These are phyloP conservation scores for Anisognathus igniventris DNA, from an alignment of 2,797 vertebrate genomes.

Conservation along the genomic window DNA sequence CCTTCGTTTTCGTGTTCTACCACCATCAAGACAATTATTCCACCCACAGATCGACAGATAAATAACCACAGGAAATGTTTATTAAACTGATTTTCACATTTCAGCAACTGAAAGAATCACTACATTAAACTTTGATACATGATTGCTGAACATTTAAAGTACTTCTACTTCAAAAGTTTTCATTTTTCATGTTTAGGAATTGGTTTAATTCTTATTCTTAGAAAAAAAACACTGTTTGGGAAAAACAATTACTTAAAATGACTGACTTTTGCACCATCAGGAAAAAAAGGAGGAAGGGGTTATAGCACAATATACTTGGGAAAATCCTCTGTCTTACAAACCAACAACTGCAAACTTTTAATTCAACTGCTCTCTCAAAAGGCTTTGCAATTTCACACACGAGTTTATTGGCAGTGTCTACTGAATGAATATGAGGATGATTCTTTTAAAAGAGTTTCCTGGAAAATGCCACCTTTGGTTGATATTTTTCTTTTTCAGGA, in stretches of 20 bases:
- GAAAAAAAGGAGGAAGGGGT: not conserved
- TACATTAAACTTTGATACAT: not conserved
- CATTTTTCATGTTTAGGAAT: not conserved
- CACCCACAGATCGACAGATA: not conserved
- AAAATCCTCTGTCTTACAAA: not conserved
- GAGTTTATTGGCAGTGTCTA: not conserved
- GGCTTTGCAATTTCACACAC: not conserved
- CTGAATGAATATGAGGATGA: conserved; percentile 6
- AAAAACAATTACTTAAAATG: not conserved
- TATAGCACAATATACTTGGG: not conserved
- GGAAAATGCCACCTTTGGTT: conserved; percentile 31
- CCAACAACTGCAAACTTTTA: not conserved
- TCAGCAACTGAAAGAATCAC: not conserved
- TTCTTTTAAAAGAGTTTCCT: conserved; percentile 24
- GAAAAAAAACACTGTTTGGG: not conserved
- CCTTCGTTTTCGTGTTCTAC: not conserved
- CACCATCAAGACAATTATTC: not conserved
- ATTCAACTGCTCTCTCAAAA: not conserved
- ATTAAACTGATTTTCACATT: not conserved
- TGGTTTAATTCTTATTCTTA: not conserved
- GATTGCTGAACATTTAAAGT: not conserved
- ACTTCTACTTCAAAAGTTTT: not conserved
- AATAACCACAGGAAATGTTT: not conserved
- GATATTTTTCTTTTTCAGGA: conserved; percentile 36
- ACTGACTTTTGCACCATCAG: not conserved